Evolutionary conservation across 2,888 invertebrate species (phyloP).

Genomic region (Leucophenga montana): DNA sequence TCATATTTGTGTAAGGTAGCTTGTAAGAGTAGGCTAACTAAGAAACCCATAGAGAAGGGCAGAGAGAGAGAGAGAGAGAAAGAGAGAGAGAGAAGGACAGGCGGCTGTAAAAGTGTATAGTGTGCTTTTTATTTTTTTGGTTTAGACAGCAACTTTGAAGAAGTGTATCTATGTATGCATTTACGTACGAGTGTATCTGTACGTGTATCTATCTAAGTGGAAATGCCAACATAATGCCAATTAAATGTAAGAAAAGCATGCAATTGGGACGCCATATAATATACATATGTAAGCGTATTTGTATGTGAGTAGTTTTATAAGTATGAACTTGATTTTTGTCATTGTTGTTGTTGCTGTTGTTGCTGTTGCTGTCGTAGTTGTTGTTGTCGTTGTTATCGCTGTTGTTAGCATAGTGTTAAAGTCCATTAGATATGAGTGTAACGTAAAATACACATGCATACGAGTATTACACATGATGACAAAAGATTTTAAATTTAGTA

Average conservation of each 20-base stretch:
- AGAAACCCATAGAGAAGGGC: too few relatives aligned
- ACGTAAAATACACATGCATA: too few relatives aligned
- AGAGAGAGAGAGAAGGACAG: too few relatives aligned
- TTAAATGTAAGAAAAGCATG: conserved; percentile 12
- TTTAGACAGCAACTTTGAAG: not conserved
- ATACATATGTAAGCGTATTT: not conserved
- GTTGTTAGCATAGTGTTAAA: not conserved
- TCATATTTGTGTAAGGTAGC: not conserved
- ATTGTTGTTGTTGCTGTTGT: not conserved
- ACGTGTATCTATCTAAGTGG: conserved; percentile 12
- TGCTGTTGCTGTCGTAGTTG: not conserved
- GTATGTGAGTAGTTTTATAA: not conserved
- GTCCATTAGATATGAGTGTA: too few relatives aligned
- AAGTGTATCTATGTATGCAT: not conserved
- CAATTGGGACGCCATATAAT: not conserved
- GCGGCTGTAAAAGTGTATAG: too few relatives aligned
- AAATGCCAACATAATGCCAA: conserved; percentile 12
- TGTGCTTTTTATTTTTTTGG: not conserved
- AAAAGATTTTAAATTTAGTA: too few relatives aligned
- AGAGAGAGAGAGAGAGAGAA: too few relatives aligned
- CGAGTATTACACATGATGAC: too few relatives aligned
- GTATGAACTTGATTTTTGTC: not conserved
- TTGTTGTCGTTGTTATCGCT: not conserved
- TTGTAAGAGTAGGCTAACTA: too few relatives aligned
- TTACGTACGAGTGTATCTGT: not conserved